A percentile compares a stretch with the other conserved stretches of the same genome.
phyloP scores from a whole-genome alignment of 2,888 invertebrate species.

The Machimus atricapillus region DNA sequence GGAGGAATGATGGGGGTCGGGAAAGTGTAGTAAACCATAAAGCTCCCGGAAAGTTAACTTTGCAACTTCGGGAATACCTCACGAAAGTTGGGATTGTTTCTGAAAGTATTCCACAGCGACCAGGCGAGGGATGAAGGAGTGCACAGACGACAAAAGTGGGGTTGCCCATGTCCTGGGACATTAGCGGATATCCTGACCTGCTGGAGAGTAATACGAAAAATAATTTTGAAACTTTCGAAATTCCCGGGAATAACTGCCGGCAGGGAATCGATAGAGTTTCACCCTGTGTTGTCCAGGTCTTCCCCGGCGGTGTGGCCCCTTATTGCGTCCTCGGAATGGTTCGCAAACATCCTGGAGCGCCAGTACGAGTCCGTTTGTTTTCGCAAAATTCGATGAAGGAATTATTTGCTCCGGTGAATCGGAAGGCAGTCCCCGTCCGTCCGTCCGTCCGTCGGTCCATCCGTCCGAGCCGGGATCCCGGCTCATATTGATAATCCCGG shows the following conservation, averaged over 20 bases:
- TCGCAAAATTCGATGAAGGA: not conserved
- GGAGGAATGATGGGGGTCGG: not conserved
- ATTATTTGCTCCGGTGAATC: not conserved
- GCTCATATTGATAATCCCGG: not conserved
- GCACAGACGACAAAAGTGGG: not conserved
- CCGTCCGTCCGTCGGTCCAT: not conserved
- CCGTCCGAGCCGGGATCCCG: not conserved
- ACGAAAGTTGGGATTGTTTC: not conserved
- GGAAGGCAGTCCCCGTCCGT: not conserved
- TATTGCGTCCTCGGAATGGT: not conserved
- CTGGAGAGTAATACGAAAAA: not conserved
- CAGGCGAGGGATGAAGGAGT: not conserved
- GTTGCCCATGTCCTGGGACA: not conserved
- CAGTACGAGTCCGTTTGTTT: not conserved
- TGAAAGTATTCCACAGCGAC: not conserved
- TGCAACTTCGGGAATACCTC: not conserved
- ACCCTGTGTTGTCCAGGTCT: not conserved
- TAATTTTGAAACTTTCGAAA: not conserved
- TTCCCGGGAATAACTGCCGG: not conserved
- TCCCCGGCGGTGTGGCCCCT: not conserved
- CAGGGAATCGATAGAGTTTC: not conserved
- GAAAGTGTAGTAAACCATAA: not conserved
- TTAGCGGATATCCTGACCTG: not conserved
- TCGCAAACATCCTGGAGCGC: not conserved
- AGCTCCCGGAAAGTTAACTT: not conserved